phyloP scores from a whole-genome alignment of 2,888 invertebrate genomes.

The Leptogaster cylindrica region DNA sequence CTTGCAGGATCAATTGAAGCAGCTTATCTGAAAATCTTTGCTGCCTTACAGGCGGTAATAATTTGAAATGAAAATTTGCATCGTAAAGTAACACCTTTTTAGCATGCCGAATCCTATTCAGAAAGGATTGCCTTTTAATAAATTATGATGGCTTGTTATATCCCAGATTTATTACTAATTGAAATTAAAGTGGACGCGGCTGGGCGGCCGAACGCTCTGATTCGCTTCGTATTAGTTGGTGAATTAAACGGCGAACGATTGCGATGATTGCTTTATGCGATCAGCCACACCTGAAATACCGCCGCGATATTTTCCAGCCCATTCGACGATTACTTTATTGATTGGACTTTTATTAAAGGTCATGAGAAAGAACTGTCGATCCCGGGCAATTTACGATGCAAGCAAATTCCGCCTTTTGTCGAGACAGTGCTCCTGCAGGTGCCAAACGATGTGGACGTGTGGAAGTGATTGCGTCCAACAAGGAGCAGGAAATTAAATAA shows the following conservation, averaged over 20 bases:
- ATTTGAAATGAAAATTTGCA: slow-evolving; percentile 45
- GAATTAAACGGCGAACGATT: slow-evolving; percentile 8
- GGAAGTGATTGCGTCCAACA: no score
- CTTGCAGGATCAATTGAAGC: not conserved
- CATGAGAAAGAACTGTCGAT: slow-evolving; percentile 23
- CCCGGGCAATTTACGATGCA: slow-evolving; percentile 17
- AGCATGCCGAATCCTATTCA: slow-evolving; percentile 44
- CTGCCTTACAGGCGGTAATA: slow-evolving; percentile 43
- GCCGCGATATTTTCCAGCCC: slow-evolving; percentile 12
- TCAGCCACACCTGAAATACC: slow-evolving; percentile 34
- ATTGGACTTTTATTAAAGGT: slow-evolving; percentile 37
- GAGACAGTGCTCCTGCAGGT: no score
- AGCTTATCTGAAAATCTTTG: slow-evolving; percentile 7
- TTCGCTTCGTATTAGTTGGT: slow-evolving; percentile 15
- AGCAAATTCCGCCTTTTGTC: no score
- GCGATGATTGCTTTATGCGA: slow-evolving; percentile 30
- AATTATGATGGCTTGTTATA: slow-evolving; percentile 45
- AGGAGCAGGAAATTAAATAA: no score
- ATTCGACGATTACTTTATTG: slow-evolving; percentile 18
- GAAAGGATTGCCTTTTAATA: slow-evolving; percentile 30
- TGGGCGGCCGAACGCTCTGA: slow-evolving; percentile 8
- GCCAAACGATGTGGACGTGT: no score
- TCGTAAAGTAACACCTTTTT: slow-evolving; percentile 47
- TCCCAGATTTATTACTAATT: slow-evolving; percentile 48
- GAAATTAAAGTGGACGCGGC: slow-evolving; percentile 44